Percentiles rank a stretch among this genome's conserved stretches.
These are phyloP conservation scores for Phataginus tetradactyla DNA, from an alignment of 2,797 vertebrate genomes.

Conservation along the genomic window DNA sequence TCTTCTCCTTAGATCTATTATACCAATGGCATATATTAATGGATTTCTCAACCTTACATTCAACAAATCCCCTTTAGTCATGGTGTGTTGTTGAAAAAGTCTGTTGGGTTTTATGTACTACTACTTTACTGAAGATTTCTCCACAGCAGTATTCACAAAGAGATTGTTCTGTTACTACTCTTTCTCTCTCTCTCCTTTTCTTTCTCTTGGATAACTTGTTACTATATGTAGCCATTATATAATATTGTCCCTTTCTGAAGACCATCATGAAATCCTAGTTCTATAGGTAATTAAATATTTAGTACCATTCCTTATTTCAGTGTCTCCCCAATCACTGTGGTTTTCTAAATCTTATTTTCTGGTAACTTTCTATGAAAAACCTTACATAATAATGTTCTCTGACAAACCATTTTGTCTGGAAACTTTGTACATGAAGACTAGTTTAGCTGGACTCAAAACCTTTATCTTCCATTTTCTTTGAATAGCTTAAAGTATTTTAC, in stretches of 20 bases:
- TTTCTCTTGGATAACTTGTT: not conserved
- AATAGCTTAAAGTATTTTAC: not conserved
- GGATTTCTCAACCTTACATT: not conserved
- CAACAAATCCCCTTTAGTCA: not conserved
- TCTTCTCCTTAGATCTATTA: not conserved
- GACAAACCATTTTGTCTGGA: not conserved
- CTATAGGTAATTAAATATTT: not conserved
- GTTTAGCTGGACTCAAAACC: not conserved
- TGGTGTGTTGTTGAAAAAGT: not conserved
- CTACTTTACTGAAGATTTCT: not conserved
- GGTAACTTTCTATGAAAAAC: not conserved
- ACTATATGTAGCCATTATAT: not conserved
- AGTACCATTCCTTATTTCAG: not conserved
- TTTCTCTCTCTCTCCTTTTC: not conserved
- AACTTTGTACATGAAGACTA: not conserved
- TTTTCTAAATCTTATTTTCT: not conserved
- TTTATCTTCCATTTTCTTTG: not conserved
- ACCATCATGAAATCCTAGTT: not conserved
- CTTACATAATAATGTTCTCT: not conserved
- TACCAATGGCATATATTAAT: not conserved
- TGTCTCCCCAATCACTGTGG: not conserved
- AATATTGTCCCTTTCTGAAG: not conserved
- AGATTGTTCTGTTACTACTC: not conserved
- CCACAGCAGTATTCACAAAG: not conserved
- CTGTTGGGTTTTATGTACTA: not conserved